Evolutionary conservation across 2,888 invertebrate genomes (phyloP), one percentile per base, ranked within the genome.

Genomic region (Amiota communis): DNA sequence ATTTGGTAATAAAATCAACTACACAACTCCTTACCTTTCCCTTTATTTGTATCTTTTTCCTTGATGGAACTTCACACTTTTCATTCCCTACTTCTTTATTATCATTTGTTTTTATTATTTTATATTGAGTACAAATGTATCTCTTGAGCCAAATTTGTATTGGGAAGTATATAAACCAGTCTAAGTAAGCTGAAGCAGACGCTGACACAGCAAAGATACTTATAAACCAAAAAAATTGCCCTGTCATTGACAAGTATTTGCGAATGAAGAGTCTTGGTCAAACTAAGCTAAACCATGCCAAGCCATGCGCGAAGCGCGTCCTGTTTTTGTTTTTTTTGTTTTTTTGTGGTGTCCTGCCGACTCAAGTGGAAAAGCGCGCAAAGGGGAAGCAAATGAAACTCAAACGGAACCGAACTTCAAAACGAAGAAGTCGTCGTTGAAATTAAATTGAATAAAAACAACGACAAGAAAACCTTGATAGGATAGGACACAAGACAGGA

Each of bases 311-410:
- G 36, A 36, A 36, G 36, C 36, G 2, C 36, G 36, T 36, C 36
- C 36, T 17, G 15, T 59, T n/a, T 59, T 51, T 51, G 10, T 51
- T n/a, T 51, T 51, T 51, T 2, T 36, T n/a, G n/a, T n/a, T n/a
- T 23, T 51, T 8, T 8, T 51, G 53, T 51, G 53, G 59, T 20
- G 65, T 17, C 65, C 48, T 48, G 65, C 20, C 36, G 10, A 15
- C 74, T 82, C 77, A 78, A 80, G 79, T 81, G 87, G 80, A 74
- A 86, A 84, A 77, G n/a, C n/a, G n/a, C 74, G 77, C 75, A 17
- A 59, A 57, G 65, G 59, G 65, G 49, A 20, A 12, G 53, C 13
- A 53, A 53, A 53, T n/a, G 4, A n/a, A 53, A 53, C n/a, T 53
- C 20, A 63, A 71, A 36, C 36, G 36, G 36, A 36, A 36, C 36